Conservation (phyloP, 1,140 invertebrate species). For the Drosophila asahinai region DNA sequence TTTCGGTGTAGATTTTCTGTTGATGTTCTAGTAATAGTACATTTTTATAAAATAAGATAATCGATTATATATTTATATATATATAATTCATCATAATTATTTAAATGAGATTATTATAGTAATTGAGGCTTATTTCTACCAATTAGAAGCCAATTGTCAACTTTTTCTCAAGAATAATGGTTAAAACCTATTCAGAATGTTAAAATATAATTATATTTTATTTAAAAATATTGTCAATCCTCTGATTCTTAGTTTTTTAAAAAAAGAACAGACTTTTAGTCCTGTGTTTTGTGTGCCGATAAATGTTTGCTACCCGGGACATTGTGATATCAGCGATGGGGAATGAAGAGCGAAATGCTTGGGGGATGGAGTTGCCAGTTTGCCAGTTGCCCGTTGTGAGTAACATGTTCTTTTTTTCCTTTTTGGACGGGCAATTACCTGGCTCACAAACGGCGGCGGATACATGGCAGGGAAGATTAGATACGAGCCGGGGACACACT, state of each 20-base stretch:
- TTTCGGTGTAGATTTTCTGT: no score
- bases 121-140: no score
- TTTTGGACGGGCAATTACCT: constrained; percentile 58
- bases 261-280: background rate
- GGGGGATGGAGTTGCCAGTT: background rate
- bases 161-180: no score
- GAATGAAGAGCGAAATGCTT: background rate
- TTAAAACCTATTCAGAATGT: background rate
- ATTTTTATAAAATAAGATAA: no score
- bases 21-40: no score
- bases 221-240: background rate
- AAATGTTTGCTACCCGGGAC: constrained; percentile 24
- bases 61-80: no score
- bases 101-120: no score
- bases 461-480: constrained; percentile 42
- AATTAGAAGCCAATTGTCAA: no score
- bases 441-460: constrained; percentile 40
- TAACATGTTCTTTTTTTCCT: constrained; percentile 22
- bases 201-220: background rate
- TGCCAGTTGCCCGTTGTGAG: constrained; percentile 10
- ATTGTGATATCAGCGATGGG: constrained; percentile 10
- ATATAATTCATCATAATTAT: no score
- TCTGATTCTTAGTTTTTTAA: no score
- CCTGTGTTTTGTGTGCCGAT: constrained; percentile 27
- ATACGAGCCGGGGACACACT: constrained; percentile 28